Evolutionary conservation across 2,113 vertebrate genomes (phyloP), one percentile per base, ranked within the genome.

Genomic region (Podarcis muralis): DNA sequence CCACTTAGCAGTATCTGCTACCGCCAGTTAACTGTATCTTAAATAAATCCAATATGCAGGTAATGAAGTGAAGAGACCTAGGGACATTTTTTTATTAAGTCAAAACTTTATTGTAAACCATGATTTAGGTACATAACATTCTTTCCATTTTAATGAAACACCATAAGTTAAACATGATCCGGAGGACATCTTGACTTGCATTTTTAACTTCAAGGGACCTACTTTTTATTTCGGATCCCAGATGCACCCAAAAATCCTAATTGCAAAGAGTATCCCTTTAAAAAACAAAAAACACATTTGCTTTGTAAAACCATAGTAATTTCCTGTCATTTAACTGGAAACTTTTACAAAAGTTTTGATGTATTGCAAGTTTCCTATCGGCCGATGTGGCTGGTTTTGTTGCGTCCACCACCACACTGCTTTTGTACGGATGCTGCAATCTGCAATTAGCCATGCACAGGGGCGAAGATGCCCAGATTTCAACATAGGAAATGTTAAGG

Each of bases 51-150:
- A 80, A 37, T 3, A n/a, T 7, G 18, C 7, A 59, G n/a, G 43
- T 48, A 0, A 27, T 53, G 18, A 72, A 91, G 69, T 22, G 3
- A 92, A 91, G 59, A 86, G 37, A 87, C 37, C 37, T 65, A 92
- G 35, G 53, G 69, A 90, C 84, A 74, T 84, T 90, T 92, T 86
- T 84, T 89, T 93, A 96, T 89, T 93, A 95, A 92, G 95, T 93
- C 94, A 94, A 94, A 83, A 94, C 93, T 98, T 98, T 98, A 98
- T 98, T 98, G 97, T 96, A 97, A 98, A 98, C 96, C 94, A 89
- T 95, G 96, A 97, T 96, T 97, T 95, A 95, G 93, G 94, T 93
- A 96, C 93, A 95, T 96, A 83, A 88, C 93, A 93, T 92, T 94
- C 91, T 95, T 95, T 89, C 71, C 93, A 93, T 93, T 93, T 95